A percentile compares a stretch with the other conserved stretches of the same genome.
phyloP scores from a whole-genome alignment of 2,888 invertebrate species.

The Metallyticus violacea region DNA sequence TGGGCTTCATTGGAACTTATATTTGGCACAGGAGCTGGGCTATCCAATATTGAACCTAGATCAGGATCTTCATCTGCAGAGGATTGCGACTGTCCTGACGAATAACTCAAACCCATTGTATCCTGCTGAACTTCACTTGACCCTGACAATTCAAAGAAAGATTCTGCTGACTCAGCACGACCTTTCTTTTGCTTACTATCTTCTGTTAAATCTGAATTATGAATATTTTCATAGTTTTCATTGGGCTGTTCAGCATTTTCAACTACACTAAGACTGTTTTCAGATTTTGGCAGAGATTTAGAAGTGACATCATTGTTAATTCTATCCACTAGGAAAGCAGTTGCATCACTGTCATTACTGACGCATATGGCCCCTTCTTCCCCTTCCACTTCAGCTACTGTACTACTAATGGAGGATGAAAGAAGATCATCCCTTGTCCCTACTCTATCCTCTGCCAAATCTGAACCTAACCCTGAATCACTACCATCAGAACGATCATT shows the following conservation, averaged over 20 bases:
- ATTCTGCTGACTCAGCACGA: background rate
- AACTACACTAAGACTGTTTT: too few species aligned
- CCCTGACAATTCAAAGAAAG: constrained; percentile 6
- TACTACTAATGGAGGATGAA: constrained; percentile 36
- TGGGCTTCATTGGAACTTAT: constrained; percentile 34
- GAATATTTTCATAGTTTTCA: too few species aligned
- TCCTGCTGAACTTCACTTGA: background rate
- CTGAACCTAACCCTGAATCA: constrained; percentile 79
- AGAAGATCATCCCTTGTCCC: constrained; percentile 24
- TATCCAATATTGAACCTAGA: constrained; percentile 11
- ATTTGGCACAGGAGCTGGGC: background rate
- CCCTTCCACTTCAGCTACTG: constrained; percentile 37
- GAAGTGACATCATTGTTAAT: constrained; percentile 46
- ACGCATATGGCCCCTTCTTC: constrained; percentile 1
- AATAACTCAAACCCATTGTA: constrained; percentile 1
- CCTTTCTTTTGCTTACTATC: background rate
- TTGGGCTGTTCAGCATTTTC: too few species aligned
- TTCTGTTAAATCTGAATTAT: background rate
- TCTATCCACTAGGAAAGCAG: constrained; percentile 52
- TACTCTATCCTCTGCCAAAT: constrained; percentile 59
- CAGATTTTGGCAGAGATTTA: constrained; percentile 14
- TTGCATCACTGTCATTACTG: constrained; percentile 51
- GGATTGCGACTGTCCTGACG: background rate
- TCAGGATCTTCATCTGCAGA: constrained; percentile 14
- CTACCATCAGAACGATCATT: constrained; percentile 70